Evolutionary conservation across 2,113 vertebrate genomes (phyloP), one percentile per base, ranked within the genome.

Genomic region (Oostethus manadensis): DNA sequence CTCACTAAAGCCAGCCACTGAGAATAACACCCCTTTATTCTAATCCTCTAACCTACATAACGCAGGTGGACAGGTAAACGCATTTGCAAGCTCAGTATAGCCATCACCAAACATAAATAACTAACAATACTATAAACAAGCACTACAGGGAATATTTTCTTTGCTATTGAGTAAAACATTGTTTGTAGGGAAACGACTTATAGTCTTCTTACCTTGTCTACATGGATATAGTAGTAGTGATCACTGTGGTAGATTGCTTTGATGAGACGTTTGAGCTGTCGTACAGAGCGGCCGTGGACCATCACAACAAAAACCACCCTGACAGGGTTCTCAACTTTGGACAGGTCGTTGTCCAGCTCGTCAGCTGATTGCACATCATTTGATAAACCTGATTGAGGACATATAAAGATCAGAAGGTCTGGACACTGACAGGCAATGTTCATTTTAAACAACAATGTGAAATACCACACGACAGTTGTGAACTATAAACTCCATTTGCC

Each of bases 171-270:
- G 15, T 20, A 14, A 18, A 0, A 51, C 6, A 10, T 35, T 8
- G 8, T 40, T 43, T n/a, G 16, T n/a, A 55, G 7, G 10, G n/a
- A 6, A 16, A 56, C 44, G 40, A 9, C 18, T 10, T 11, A 9
- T 17, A 2, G 15, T 26, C 14, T 17, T 29, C 45, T 63, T 57
- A 98, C 97, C 94, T 97, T 92, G 84, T 99, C 97, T 1, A 99
- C 96, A 0, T 99, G 97, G 78, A 99, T 96, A 77, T 98, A 99
- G 82, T 96, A 98, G 86, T 91, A 99, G 82, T 99, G 96, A 77
- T 93, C 91, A 35, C 83, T 84, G 50, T 99, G 96, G 78, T 98
- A 99, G 59, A 99, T 94, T 0, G 95, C 95, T 88, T 97, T 99
- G 70, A 99, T 91, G 66, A 98, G 94, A 0, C 97, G 91, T 65